Percentiles rank a stretch among this genome's conserved stretches.
Evolutionary conservation across 2,113 vertebrate genomes (phyloP).

Genomic region (Lonchura striata): DNA sequence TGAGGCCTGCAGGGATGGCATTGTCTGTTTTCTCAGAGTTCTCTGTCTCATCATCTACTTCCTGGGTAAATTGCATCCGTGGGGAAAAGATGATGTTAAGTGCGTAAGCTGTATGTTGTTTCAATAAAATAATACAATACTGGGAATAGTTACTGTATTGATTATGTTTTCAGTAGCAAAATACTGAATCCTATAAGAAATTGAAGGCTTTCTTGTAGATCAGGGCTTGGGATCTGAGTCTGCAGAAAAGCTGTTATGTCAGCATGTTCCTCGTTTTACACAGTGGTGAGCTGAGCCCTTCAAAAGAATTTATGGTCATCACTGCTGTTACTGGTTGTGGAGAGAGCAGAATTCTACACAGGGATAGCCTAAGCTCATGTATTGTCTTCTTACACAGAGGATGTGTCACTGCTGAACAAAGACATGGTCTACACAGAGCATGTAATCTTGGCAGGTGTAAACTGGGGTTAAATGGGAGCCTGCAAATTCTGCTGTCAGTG

Average conservation of each 20-base stretch:
- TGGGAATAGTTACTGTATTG: neutral
- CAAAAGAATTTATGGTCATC: neutral
- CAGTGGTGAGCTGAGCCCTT: neutral
- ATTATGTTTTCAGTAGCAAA: neutral
- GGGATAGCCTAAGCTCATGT: neutral
- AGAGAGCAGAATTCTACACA: neutral
- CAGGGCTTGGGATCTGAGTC: neutral
- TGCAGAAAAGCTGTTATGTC: neutral
- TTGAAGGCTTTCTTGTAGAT: neutral
- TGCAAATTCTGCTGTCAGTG: neutral
- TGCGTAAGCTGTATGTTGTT: neutral
- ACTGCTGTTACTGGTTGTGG: neutral
- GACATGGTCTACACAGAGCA: rapidly evolving
- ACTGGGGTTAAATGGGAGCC: rapidly evolving
- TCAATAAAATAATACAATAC: neutral
- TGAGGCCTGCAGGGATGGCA: neutral
- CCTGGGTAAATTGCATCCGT: neutral
- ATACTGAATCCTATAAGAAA: neutral
- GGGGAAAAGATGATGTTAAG: no score
- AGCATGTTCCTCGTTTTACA: neutral
- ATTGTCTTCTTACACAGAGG: neutral
- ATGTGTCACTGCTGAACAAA: neutral
- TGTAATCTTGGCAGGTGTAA: neutral
- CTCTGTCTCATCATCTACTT: neutral
- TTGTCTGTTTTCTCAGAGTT: neutral